These are phyloP conservation scores for Melieria omissa DNA, from an alignment of 2,888 invertebrate species.

Conservation along the genomic window DNA sequence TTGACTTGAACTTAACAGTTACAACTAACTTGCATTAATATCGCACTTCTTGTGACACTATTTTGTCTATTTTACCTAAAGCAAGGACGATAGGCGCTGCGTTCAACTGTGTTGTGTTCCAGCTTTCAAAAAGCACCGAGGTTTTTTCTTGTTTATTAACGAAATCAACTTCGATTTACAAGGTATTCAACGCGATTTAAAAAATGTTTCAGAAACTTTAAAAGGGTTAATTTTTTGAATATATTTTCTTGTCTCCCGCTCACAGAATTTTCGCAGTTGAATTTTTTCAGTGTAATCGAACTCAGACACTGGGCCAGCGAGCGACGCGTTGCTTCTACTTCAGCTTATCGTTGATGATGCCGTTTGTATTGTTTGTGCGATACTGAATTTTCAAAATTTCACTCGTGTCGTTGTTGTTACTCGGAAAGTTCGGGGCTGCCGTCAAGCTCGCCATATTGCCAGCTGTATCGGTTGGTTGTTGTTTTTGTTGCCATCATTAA, in stretches of 20 bases:
- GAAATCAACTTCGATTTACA: too few relatives aligned
- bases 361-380: constrained; percentile 64
- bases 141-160: too few relatives aligned
- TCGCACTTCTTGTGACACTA: too few relatives aligned
- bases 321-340: constrained; percentile 17
- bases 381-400: constrained; percentile 52
- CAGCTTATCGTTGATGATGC: constrained; percentile 53
- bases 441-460: too few relatives aligned
- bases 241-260: constrained; percentile 5
- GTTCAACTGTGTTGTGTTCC: too few relatives aligned
- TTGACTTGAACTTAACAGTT: too few relatives aligned
- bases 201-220: not conserved
- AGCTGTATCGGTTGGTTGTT: not conserved
- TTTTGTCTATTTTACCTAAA: too few relatives aligned
- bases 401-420: constrained; percentile 35
- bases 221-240: constrained; percentile 4
- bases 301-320: constrained; percentile 13
- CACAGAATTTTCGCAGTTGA: not conserved
- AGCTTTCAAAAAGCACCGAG: too few relatives aligned
- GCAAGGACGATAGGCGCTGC: too few relatives aligned
- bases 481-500: not conserved
- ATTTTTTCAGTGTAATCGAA: constrained; percentile 25
- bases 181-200: too few relatives aligned
- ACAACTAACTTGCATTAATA: too few relatives aligned
- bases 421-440: not conserved